phyloP scores from a whole-genome alignment of 2,113 vertebrate genomes.

The Jacana jacana region DNA sequence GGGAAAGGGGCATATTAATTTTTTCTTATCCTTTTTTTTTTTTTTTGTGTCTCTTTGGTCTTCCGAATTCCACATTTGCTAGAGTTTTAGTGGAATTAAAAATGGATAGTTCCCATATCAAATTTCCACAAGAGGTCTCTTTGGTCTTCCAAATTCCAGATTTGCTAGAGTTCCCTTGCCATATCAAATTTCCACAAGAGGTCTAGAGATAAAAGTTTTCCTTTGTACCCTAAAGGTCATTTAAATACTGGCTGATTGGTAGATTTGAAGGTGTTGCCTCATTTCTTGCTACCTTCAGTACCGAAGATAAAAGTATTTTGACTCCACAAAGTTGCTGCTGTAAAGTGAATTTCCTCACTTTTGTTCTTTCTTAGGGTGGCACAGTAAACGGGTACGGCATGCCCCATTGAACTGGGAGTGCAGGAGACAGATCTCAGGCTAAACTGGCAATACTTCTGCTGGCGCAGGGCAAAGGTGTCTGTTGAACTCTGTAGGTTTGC shows the following conservation, averaged over 20 bases:
- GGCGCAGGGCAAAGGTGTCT: background rate
- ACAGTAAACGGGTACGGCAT: background rate
- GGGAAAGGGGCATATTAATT: background rate
- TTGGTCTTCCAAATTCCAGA: background rate
- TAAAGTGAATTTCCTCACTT: background rate
- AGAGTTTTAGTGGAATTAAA: no score
- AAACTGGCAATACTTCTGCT: background rate
- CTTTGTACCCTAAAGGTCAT: background rate
- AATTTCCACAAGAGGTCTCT: background rate
- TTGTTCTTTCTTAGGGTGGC: background rate
- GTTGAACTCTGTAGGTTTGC: background rate
- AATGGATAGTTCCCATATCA: no score
- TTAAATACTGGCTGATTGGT: background rate
- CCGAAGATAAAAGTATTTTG: background rate
- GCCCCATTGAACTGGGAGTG: background rate
- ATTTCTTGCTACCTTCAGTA: background rate
- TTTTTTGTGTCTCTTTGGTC: background rate
- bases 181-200: background rate
- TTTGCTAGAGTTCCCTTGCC: background rate
- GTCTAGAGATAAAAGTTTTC: background rate
- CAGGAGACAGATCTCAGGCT: background rate
- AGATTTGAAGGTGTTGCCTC: background rate
- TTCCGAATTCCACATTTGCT: background rate
- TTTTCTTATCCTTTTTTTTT: background rate
- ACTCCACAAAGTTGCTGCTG: background rate